Percentiles rank a stretch among this genome's conserved stretches.
These are phyloP conservation scores for Centropus unirufus DNA, from an alignment of 2,113 vertebrate species.

Conservation along the genomic window DNA sequence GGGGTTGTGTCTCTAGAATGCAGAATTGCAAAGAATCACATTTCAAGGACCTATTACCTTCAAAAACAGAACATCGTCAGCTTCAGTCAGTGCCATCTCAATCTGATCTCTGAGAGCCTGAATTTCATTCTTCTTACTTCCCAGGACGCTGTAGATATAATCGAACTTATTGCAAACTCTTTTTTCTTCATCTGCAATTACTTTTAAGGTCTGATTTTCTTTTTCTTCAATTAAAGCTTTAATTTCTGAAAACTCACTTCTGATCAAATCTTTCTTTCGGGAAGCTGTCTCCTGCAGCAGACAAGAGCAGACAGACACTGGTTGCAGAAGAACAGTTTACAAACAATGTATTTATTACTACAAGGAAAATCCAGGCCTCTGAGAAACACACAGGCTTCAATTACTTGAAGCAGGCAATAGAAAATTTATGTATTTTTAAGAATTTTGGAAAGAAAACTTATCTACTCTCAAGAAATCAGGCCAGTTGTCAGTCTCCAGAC, in stretches of 20 bases:
- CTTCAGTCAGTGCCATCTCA: conserved; percentile 74
- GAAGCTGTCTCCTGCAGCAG: conserved; percentile 74
- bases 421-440: background rate
- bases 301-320: background rate
- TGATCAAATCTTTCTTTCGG: conserved; percentile 74
- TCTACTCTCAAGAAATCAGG: background rate
- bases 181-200: conserved; percentile 83
- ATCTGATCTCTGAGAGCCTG: conserved; percentile 76
- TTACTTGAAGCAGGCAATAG: background rate
- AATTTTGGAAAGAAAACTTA: background rate
- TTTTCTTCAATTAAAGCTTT: conserved; percentile 78
- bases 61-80: conserved; percentile 83
- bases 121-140: conserved; percentile 80
- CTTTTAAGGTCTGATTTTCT: conserved; percentile 69
- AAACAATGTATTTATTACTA: background rate
- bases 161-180: conserved; percentile 76
- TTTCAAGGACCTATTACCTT: conserved; percentile 79
- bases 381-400: background rate
- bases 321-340: background rate
- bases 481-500: background rate
- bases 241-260: conserved; percentile 81
- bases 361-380: background rate
- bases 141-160: conserved; percentile 72
- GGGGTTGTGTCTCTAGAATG: background rate
- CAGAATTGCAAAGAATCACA: background rate